Conservation (phyloP, 2,113 vertebrate genomes). For the Cyprinodon variegatus region DNA sequence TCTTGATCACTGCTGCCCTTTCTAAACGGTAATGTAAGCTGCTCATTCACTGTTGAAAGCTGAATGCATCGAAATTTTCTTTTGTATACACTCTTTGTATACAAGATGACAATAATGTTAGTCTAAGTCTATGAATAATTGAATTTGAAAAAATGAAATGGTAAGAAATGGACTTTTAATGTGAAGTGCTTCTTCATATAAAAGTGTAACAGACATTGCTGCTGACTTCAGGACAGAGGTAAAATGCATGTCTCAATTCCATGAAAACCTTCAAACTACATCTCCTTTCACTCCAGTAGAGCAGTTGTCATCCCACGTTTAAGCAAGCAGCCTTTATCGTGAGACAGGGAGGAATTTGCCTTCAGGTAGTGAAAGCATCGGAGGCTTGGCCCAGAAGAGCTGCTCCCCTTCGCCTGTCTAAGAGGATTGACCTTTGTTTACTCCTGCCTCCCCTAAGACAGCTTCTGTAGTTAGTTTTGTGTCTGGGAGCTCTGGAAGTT, state of each 20-base stretch:
- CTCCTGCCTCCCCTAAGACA: conserved; percentile 51
- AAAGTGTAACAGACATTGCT: background rate
- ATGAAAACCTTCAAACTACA: conserved; percentile 28
- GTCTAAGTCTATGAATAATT: background rate
- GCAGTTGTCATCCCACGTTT: conserved; percentile 56
- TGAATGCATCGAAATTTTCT: too few species aligned
- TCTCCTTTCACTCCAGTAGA: conserved; percentile 45
- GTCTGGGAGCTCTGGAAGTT: conserved; percentile 38
- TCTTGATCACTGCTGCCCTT: too few species aligned
- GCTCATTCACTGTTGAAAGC: too few species aligned
- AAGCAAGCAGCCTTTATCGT: conserved; percentile 41
- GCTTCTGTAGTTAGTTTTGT: conserved; percentile 33
- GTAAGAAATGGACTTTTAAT: background rate
- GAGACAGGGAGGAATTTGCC: conserved; percentile 62
- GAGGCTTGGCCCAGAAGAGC: conserved; percentile 56
- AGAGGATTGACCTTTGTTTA: conserved; percentile 79
- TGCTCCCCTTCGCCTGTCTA: conserved; percentile 68
- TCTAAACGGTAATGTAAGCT: too few species aligned
- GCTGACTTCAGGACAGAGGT: background rate
- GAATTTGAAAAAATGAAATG: background rate
- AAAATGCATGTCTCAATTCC: conserved; percentile 27
- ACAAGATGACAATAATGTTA: too few species aligned
- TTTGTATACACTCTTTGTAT: too few species aligned
- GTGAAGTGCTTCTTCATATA: background rate
- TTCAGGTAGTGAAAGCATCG: conserved; percentile 62